Percentiles rank a stretch among this genome's conserved stretches.
phyloP scores from a whole-genome alignment of 2,113 vertebrate genomes.

The Melanerpes aurifrons region DNA sequence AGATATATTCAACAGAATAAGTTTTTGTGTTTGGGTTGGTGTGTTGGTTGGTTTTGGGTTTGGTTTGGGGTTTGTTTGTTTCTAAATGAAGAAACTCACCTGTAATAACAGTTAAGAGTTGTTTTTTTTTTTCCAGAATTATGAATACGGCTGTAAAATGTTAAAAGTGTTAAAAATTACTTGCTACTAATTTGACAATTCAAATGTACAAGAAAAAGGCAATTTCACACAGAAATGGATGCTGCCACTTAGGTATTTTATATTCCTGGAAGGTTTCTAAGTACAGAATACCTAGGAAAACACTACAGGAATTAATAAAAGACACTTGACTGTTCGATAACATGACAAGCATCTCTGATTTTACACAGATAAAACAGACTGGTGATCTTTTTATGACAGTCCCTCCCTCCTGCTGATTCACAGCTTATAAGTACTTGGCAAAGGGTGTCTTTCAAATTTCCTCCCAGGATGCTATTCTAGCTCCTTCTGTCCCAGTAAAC shows the following conservation, averaged over 20 bases:
- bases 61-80: not conserved
- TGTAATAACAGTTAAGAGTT: not conserved
- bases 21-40: too few species aligned
- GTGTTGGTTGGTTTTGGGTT: too few species aligned
- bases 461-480: not conserved
- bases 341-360: slow-evolving; percentile 42
- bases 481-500: slow-evolving; percentile 7
- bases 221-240: not conserved
- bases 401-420: slow-evolving; percentile 19
- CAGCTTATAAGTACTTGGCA: not conserved
- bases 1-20: not conserved
- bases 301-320: slow-evolving; percentile 10
- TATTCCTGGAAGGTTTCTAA: not conserved
- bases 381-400: slow-evolving; percentile 29
- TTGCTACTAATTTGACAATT: not conserved
- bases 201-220: not conserved
- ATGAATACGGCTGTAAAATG: not conserved
- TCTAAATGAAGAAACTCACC: not conserved
- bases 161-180: not conserved
- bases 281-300: not conserved
- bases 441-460: slow-evolving; percentile 16
- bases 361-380: slow-evolving; percentile 26
- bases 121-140: not conserved
- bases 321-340: not conserved
- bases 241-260: not conserved